Evolutionary conservation across 2,797 vertebrate genomes (phyloP).

Genomic region (Danio kyathit): DNA sequence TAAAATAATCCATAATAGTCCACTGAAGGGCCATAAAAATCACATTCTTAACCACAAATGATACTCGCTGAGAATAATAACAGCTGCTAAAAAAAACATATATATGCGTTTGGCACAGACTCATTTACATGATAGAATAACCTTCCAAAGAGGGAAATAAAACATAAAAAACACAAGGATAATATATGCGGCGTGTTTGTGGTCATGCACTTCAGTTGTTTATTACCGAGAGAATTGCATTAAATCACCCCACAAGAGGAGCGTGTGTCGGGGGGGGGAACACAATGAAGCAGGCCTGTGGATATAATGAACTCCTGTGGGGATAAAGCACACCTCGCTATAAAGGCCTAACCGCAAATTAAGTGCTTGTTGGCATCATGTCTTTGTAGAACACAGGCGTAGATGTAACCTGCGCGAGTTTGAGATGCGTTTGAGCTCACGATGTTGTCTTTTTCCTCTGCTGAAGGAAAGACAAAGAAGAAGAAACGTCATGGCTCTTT

Average conservation of each 20-base stretch:
- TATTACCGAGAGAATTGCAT: constrained; percentile 85
- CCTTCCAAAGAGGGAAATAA: constrained; percentile 74
- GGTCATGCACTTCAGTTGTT: constrained; percentile 87
- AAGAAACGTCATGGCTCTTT: constrained; percentile 53
- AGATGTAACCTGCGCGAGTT: constrained; percentile 72
- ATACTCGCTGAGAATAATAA: constrained; percentile 39
- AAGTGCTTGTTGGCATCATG: constrained; percentile 84
- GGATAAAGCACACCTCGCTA: constrained; percentile 85
- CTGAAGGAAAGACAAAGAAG: constrained; percentile 71
- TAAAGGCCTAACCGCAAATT: constrained; percentile 87
- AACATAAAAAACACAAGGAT: constrained; percentile 66
- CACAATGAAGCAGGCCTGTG: constrained; percentile 79
- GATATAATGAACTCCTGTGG: constrained; percentile 87
- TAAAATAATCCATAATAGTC: constrained; percentile 27
- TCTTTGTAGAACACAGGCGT: constrained; percentile 78
- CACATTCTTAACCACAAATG: constrained; percentile 44
- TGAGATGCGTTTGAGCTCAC: constrained; percentile 65
- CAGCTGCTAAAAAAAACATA: constrained; percentile 69
- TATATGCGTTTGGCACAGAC: constrained; percentile 69
- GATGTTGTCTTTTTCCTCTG: constrained; percentile 68
- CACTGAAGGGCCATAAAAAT: constrained; percentile 30
- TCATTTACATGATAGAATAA: constrained; percentile 87
- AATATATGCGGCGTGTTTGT: constrained; percentile 88
- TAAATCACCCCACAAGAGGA: constrained; percentile 88
- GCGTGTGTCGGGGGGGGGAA: constrained; percentile 75